Evolutionary conservation across 2,888 invertebrate species (phyloP).

Genomic region (Fragum fragum): DNA sequence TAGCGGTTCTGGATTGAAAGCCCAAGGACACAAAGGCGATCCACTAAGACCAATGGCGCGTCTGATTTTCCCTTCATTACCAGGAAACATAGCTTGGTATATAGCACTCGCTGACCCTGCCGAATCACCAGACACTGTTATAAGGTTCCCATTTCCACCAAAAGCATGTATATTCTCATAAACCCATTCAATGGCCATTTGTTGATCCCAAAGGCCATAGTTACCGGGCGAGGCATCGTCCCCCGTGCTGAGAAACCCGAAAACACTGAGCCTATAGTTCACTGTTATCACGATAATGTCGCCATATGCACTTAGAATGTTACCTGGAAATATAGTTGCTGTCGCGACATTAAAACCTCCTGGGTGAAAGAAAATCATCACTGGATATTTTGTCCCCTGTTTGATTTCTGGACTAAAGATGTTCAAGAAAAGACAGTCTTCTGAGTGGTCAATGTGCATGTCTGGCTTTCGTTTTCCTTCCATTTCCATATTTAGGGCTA

Average conservation of each 20-base stretch:
- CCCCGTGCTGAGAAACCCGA: constrained; percentile 97
- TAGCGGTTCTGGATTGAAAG: constrained; percentile 55
- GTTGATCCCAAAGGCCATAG: constrained; percentile 88
- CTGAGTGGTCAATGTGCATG: constrained; percentile 84
- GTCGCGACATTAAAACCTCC: constrained; percentile 98
- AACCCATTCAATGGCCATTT: constrained; percentile 75
- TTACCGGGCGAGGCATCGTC: constrained; percentile 88
- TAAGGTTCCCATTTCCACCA: constrained; percentile 73
- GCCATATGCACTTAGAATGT: constrained; percentile 93
- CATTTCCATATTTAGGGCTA: constrained; percentile 23
- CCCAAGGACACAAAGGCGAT: constrained; percentile 68
- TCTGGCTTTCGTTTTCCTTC: constrained; percentile 24
- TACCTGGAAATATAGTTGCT: constrained; percentile 90
- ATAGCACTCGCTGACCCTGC: constrained; percentile 75
- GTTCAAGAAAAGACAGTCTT: constrained; percentile 98
- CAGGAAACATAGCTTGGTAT: constrained; percentile 74
- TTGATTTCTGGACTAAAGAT: constrained; percentile 93
- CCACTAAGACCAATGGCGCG: constrained; percentile 77
- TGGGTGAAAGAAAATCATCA: constrained; percentile 97
- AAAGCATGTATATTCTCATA: constrained; percentile 91
- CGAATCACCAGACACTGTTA: constrained; percentile 79
- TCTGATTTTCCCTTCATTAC: constrained; percentile 68
- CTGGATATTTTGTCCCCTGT: constrained; percentile 89
- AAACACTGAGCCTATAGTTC: constrained; percentile 96
- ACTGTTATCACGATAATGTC: constrained; percentile 98